Evolutionary conservation across 1,140 invertebrate genomes (phyloP).

Genomic region (Centruroides vittatus): DNA sequence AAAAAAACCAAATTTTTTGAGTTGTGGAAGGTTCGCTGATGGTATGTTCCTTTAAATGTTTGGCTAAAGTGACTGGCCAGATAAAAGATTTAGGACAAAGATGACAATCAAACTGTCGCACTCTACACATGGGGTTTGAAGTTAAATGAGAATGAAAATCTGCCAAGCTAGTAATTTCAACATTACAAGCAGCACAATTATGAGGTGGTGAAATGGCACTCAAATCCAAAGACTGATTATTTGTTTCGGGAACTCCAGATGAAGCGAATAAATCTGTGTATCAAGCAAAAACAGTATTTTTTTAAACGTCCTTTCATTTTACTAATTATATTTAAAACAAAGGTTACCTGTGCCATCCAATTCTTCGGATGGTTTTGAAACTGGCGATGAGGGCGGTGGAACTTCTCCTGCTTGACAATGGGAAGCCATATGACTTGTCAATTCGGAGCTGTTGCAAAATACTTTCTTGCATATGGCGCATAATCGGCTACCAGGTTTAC

Average conservation of each 20-base stretch:
- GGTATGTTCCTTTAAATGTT: conserved; percentile 9
- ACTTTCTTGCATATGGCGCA: conserved; percentile 8
- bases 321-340: too few relatives aligned
- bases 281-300: too few relatives aligned
- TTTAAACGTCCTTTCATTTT: too few relatives aligned
- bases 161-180: conserved; percentile 5
- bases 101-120: conserved; percentile 8
- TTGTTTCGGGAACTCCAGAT: too few relatives aligned
- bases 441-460: conserved; percentile 2
- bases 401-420: neutral
- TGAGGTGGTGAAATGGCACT: neutral
- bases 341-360: neutral
- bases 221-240: too few relatives aligned
- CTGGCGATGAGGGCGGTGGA: neutral
- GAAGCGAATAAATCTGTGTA: too few relatives aligned
- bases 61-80: conserved; percentile 11
- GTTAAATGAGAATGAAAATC: conserved; percentile 12
- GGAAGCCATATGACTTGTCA: conserved; percentile 4
- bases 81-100: conserved; percentile 12
- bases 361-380: neutral
- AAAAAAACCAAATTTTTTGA: conserved; percentile 9
- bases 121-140: conserved; percentile 6
- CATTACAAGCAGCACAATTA: conserved; percentile 2
- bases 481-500: conserved; percentile 8
- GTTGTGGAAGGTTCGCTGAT: conserved; percentile 3